Conservation (phyloP, 2,113 vertebrate species). For the Cervus canadensis region DNA sequence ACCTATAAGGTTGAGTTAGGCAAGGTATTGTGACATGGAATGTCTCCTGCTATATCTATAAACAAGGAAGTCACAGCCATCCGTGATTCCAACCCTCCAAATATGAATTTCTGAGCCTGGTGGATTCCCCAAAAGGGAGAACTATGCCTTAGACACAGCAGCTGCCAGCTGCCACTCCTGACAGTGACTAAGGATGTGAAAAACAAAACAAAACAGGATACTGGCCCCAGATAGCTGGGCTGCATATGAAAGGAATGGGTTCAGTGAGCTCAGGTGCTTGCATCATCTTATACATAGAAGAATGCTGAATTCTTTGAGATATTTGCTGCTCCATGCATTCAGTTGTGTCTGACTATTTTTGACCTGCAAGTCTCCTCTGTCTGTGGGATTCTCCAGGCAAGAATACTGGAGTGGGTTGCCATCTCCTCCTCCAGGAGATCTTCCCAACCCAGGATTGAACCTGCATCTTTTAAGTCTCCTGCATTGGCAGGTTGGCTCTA, state of each 20-base stretch:
- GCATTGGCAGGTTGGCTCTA: not conserved
- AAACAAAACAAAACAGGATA: not conserved
- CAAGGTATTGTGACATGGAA: not conserved
- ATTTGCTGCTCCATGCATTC: not conserved
- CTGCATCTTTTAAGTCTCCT: not conserved
- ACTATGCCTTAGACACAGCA: not conserved
- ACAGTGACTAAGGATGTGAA: not conserved
- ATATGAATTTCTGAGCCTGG: not conserved
- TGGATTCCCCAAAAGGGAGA: not conserved
- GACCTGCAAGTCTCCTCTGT: not conserved
- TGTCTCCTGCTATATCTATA: not conserved
- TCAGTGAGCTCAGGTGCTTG: not conserved
- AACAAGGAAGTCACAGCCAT: not conserved
- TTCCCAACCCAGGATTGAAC: not conserved
- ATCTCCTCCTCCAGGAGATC: not conserved
- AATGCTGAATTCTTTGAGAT: not conserved
- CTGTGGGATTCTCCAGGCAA: not conserved
- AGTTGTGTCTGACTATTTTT: not conserved
- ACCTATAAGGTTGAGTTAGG: not conserved
- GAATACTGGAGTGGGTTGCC: not conserved
- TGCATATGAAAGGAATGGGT: not conserved
- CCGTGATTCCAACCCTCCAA: not conserved
- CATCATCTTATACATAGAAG: not conserved
- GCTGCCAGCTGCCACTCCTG: not conserved
- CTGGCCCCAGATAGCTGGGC: not conserved